Evolutionary conservation across 1,140 invertebrate species (phyloP), one percentile per base, ranked within the genome.

Genomic region (Megalonaias nervosa): DNA sequence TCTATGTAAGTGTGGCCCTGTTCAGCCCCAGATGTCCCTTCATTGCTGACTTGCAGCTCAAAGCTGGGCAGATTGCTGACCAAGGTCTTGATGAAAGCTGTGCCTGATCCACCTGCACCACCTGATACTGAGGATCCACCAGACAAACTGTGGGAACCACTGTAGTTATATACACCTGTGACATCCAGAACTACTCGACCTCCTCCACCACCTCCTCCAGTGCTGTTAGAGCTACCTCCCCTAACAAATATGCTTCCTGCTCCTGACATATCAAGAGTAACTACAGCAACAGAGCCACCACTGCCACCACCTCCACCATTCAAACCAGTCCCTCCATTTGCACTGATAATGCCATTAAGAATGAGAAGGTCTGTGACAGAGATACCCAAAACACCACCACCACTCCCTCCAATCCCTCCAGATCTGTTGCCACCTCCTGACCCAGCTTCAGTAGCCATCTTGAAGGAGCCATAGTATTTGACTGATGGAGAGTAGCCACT

Each of bases 271-370:
- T 83, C 75, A 19, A 61, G 65, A n/a, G 82, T 79, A 17, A 72
- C 67, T 21, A 82, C 38, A n/a, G 79, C 71, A 21, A 82, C 31
- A 19, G 81, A 72, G 9, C 82, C 81, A 58, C 85, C 84, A 70
- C 82, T 81, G 56, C 86, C 82, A 13, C 85, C 85, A 56, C 86
- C 85, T 57, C 85, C 86, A 62, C 82, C 81, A 61, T 75, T 75
- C 60, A 58, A 60, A 19, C 16, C 71, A 17, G 60, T 31, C 55
- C 81, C 84, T 3, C 82, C 86, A 79, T 81, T 70, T 67, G 82
- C 77, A 71, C 74, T 82, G 21, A 87, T 68, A 19, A 67, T 72
- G 21, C 86, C 86, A 80, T 86, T 70, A 6, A 85, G 57, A 4
- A 70, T 81, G n/a, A 85, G 58, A 57, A 38, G 56, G 19, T 71